phyloP scores from a whole-genome alignment of 2,888 invertebrate species.

The Scaptomyza reducta region DNA sequence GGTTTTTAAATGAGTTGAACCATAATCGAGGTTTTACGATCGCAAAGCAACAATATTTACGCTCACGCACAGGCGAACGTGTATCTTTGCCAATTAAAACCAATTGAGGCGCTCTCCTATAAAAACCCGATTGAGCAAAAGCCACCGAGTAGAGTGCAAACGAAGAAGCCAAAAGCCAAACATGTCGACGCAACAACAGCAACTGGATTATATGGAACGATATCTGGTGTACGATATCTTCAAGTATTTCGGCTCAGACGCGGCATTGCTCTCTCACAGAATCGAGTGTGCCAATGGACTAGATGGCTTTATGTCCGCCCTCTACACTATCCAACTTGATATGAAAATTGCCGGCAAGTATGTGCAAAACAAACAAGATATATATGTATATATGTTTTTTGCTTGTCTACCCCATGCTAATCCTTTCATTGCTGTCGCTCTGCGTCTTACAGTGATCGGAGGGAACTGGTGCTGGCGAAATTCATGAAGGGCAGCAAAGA shows the following conservation, averaged over 20 bases:
- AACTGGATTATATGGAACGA: constrained; percentile 73
- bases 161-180: neutral
- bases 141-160: constrained; percentile 1
- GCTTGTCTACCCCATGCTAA: neutral
- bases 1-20: constrained; percentile 3
- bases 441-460: constrained; percentile 32
- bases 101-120: constrained; percentile 15
- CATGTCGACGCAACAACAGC: constrained; percentile 50
- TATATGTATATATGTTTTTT: neutral
- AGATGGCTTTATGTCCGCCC: constrained; percentile 83
- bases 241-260: constrained; percentile 64
- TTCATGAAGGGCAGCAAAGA: constrained; percentile 82
- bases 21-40: neutral
- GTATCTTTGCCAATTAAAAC: constrained; percentile 25
- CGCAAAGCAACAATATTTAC: neutral
- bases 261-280: constrained; percentile 53
- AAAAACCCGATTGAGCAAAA: neutral
- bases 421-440: neutral
- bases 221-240: constrained; percentile 74
- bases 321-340: constrained; percentile 72
- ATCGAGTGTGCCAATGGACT: constrained; percentile 74
- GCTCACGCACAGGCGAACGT: constrained; percentile 13
- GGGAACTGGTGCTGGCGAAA: constrained; percentile 75
- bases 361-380: neutral
- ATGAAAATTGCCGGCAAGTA: constrained; percentile 58